phyloP scores from a whole-genome alignment of 2,888 invertebrate genomes.

The Koerneria pararmatus region DNA sequence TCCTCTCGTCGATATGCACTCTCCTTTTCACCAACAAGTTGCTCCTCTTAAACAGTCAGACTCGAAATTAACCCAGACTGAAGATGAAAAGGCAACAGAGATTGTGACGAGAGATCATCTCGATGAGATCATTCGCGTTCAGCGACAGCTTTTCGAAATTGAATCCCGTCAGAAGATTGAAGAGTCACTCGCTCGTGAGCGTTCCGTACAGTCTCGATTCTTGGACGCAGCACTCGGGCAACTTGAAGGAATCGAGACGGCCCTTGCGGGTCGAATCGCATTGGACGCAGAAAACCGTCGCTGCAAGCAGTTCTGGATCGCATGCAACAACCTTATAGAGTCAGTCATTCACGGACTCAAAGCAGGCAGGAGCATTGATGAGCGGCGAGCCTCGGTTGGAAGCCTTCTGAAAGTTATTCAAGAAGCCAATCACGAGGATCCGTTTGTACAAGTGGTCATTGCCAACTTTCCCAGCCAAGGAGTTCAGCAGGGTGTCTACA shows the following conservation, averaged over 20 bases:
- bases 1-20: no score
- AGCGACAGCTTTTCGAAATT: conserved; percentile 67
- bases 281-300: conserved; percentile 62
- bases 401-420: no score
- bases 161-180: conserved; percentile 65
- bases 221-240: conserved; percentile 74
- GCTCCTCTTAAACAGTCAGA: no score
- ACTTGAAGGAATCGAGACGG: conserved; percentile 74
- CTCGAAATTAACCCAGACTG: no score
- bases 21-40: no score
- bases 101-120: no score
- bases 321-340: conserved; percentile 80
- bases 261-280: conserved; percentile 66
- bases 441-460: conserved; percentile 73
- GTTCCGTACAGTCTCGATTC: conserved; percentile 71
- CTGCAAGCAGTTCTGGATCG: conserved; percentile 86
- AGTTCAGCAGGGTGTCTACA: conserved; percentile 77
- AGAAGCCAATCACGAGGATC: conserved; percentile 70
- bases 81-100: no score
- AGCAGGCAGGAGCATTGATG: conserved; percentile 57
- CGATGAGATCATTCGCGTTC: conserved; percentile 69
- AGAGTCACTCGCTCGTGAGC: conserved; percentile 68
- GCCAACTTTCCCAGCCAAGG: conserved; percentile 76
- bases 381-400: conserved; percentile 56
- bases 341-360: conserved; percentile 67